Evolutionary conservation across 2,113 vertebrate species (phyloP), one percentile per base, ranked within the genome.

Genomic region (Prietella phreatophila): DNA sequence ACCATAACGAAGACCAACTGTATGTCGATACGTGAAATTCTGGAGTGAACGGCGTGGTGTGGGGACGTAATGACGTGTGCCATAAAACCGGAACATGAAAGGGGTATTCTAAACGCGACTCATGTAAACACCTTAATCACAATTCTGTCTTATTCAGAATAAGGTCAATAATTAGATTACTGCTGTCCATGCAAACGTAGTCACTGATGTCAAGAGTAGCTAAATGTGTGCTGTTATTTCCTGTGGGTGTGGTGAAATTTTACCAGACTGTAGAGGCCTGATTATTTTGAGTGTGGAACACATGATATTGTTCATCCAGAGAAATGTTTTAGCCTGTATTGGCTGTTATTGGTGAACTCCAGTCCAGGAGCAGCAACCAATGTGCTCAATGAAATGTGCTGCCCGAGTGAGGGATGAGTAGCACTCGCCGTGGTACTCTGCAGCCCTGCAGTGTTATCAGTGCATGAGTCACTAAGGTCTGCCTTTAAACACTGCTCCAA

Each of bases 401-500:
- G 2, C 30, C 78, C 60, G 25, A 50, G 86, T 15, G 60, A 53
- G 7, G 47, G 33, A 67, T 47, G 27, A 5, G 76, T 67, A 87
- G 39, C 30, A 42, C 53, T 55, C 10, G 6, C 50, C 13, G 39
- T 39, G 60, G 36, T 25, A n/a, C 78, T 58, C 79, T 73, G 50
- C 33, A 58, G 73, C 47, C n/a, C 61, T 82, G n/a, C 47, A 56
- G 84, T 22, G 50, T 25, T 87, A 67, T 75, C 80, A 61, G 55
- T 76, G 65, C 78, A 82, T 75, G 65, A 86, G 73, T 84, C 88
- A 84, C 36, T 84, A 83, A 61, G 81, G n/a, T 87, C 20, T 60
- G 42, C 61, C 83, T 79, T 80, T 42, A 88, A 47, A 78, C 83
- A 42, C 58, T 11, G 42, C 79, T 82, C 2, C 65, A 71, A 22